Conservation (phyloP, 1,140 invertebrate genomes). For the Musca domestica region DNA sequence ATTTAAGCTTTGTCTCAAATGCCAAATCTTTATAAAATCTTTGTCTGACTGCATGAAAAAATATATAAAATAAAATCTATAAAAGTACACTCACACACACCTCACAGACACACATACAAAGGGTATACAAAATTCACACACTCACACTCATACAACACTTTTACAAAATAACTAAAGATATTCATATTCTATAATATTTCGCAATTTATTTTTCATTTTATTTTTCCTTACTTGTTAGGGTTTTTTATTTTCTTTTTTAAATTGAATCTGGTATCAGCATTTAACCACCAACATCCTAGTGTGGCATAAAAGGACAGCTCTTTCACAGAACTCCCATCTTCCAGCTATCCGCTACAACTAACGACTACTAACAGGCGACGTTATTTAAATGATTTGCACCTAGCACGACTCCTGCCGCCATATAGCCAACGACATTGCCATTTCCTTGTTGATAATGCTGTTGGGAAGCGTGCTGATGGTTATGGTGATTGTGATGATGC, state of each 20-base stretch:
- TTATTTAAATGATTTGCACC: conserved; percentile 49
- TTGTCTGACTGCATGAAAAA: background rate
- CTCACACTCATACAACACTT: background rate
- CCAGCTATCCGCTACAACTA: background rate
- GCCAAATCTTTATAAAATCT: background rate
- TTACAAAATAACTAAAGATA: conserved; percentile 16
- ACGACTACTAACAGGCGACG: conserved; percentile 42
- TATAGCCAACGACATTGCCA: conserved; percentile 34
- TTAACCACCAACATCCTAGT: conserved; percentile 18
- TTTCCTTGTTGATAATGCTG: conserved; percentile 32
- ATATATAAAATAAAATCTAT: background rate
- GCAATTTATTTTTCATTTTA: background rate
- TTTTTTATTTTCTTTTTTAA: background rate
- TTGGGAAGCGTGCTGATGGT: conserved; percentile 23
- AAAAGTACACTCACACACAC: background rate
- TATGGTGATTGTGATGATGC: conserved; percentile 26
- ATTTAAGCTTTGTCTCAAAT: no score
- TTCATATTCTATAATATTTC: background rate
- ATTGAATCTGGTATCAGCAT: conserved; percentile 4
- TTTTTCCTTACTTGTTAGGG: background rate
- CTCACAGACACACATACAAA: background rate
- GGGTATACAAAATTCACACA: background rate
- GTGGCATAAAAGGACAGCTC: background rate
- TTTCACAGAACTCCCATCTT: background rate
- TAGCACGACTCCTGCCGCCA: conserved; percentile 49